Evolutionary conservation across 2,888 invertebrate species (phyloP), one percentile per base, ranked within the genome.

Genomic region (Cataglyphis cursor): DNA sequence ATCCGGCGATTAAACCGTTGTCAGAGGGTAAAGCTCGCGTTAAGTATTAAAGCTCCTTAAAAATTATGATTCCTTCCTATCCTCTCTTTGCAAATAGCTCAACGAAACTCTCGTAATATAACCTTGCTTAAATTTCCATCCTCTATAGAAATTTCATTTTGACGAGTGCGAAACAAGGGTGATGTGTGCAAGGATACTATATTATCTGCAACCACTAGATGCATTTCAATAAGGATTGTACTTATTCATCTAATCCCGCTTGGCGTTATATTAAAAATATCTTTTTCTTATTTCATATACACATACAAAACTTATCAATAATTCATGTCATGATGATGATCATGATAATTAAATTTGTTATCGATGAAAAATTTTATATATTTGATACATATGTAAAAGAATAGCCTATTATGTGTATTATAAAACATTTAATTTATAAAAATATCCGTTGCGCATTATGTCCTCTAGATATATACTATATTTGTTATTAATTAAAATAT

Each of bases 1-100:
- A 54, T 84, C 75, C 73, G 73, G 70, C 87, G 76, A 85, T 85
- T 82, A 85, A 85, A 85, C 73, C 81, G 84, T 87, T 82, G 82
- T 78, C 81, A 51, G 41, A 76, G 54, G 57, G 68, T 65, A 65
- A 65, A 80, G 44, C 54, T 62, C 57, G 72, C 61, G 61, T 62
- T 72, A 87, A 82, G 66, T 76, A 76, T 57, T 68, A 75, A 82
- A 82, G 61, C 75, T 72, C 59, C 81, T 74, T 78, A 78, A 38
- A 76, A 81, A 84, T 84, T 84, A 72, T 87, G 76, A 87, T 75
- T 87, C 74, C 78, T 78, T 68, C 62, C 44, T 61, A 48, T 28
- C 18, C 78, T 80, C 59, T 72, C 74, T 80, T 81, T 81, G 74
- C 54, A 76, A 61, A 76, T 76, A 76, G 80, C 78, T 81, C 75